These are phyloP conservation scores for Hymenopus coronatus DNA, from an alignment of 2,888 invertebrate species.

Conservation along the genomic window DNA sequence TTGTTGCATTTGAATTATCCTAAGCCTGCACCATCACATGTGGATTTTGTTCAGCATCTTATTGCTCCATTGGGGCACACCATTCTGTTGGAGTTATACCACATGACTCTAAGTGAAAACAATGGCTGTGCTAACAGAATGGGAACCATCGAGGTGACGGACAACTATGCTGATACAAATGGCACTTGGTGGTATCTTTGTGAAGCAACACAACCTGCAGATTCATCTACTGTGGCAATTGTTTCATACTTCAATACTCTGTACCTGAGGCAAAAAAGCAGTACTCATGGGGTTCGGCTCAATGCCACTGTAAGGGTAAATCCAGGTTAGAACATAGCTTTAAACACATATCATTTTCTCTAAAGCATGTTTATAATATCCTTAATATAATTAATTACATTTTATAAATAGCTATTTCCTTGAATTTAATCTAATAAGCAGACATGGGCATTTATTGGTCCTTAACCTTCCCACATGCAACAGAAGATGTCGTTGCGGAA, in stretches of 20 bases:
- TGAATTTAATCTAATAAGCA: no score
- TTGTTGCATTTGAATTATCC: conserved; percentile 60
- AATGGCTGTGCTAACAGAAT: conserved; percentile 43
- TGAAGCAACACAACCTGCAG: conserved; percentile 42
- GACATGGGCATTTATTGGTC: no score
- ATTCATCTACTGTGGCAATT: conserved; percentile 53
- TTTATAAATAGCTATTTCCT: neutral
- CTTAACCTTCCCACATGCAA: no score
- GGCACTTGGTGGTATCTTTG: conserved; percentile 69
- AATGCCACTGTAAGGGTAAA: conserved; percentile 63
- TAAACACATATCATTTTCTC: neutral
- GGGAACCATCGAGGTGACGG: conserved; percentile 57
- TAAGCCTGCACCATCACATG: conserved; percentile 50
- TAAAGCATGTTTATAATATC: neutral
- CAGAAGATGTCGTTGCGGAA: no score
- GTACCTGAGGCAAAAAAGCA: conserved; percentile 55
- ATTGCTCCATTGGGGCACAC: conserved; percentile 52
- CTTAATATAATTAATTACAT: neutral
- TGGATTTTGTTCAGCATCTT: conserved; percentile 56
- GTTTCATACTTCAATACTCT: conserved; percentile 67
- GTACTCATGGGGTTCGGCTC: conserved; percentile 51
- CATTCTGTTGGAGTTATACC: conserved; percentile 45
- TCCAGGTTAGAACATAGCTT: conserved; percentile 47
- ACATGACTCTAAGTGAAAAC: conserved; percentile 43
- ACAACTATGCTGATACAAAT: conserved; percentile 68